Percentiles rank a stretch among this genome's conserved stretches.
Conservation (phyloP, 2,888 invertebrate genomes). For the Allolobophora icterica region DNA sequence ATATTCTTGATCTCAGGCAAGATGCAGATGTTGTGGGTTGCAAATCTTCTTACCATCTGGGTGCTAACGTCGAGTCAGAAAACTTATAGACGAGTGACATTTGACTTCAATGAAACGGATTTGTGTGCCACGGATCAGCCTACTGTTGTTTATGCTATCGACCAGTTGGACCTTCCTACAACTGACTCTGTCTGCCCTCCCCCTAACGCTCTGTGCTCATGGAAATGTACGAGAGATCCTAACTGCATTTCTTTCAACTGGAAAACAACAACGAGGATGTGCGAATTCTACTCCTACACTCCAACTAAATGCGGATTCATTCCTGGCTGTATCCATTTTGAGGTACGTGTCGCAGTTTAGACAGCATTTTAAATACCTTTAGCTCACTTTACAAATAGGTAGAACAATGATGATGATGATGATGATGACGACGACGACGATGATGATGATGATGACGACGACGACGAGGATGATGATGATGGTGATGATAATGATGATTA, state of each 20-base stretch:
- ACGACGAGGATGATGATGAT: too few relatives aligned
- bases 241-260: background rate
- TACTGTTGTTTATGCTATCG: background rate
- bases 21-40: background rate
- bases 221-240: background rate
- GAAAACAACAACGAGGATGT: background rate
- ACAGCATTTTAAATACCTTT: too few relatives aligned
- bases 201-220: background rate
- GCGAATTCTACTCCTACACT: background rate
- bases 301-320: background rate
- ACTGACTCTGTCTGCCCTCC: background rate
- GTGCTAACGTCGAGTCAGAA: background rate
- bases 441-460: too few relatives aligned
- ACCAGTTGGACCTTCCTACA: background rate
- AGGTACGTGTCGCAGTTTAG: background rate
- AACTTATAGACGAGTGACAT: background rate
- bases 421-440: too few relatives aligned
- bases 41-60: background rate
- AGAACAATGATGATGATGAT: too few relatives aligned
- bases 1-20: too few relatives aligned
- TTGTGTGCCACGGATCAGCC: background rate
- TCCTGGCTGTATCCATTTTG: background rate
- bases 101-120: background rate
- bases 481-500: too few relatives aligned
- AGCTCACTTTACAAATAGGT: too few relatives aligned